phyloP scores from a whole-genome alignment of 2,113 vertebrate species.

The Gavialis gangeticus region DNA sequence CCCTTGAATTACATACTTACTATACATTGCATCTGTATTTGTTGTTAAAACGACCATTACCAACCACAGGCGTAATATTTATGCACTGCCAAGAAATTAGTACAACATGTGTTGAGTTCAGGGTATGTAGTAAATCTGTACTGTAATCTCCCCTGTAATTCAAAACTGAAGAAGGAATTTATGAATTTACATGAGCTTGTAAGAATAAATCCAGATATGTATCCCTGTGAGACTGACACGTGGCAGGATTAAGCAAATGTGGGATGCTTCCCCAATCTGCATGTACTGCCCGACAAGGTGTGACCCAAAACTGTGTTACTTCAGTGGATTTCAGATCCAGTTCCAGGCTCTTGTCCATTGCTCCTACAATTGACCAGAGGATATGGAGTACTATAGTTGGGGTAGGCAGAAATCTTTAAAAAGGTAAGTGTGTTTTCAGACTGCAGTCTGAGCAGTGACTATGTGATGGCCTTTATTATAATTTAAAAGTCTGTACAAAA shows the following conservation, averaged over 20 bases:
- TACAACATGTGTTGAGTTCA: slow-evolving; percentile 44
- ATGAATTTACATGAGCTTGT: not conserved
- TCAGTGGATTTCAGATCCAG: not conserved
- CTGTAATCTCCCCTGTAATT: not conserved
- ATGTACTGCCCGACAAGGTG: not conserved
- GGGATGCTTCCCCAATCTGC: not conserved
- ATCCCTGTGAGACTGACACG: not conserved
- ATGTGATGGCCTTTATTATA: not conserved
- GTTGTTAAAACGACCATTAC: slow-evolving; percentile 53
- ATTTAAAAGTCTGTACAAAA: not conserved
- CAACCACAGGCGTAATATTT: not conserved
- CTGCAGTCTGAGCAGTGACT: not conserved
- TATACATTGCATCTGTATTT: slow-evolving; percentile 37
- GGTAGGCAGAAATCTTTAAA: not conserved
- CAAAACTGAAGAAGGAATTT: slow-evolving; percentile 22
- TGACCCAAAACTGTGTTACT: not conserved
- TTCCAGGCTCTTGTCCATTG: not conserved
- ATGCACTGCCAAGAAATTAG: slow-evolving; percentile 63
- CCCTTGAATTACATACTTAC: slow-evolving; percentile 46
- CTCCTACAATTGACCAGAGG: not conserved
- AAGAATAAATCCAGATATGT: slow-evolving; percentile 1
- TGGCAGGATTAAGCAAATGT: not conserved
- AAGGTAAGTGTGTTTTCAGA: not conserved
- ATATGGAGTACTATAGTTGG: not conserved
- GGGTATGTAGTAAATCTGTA: not conserved